Evolutionary conservation across 1,140 invertebrate genomes (phyloP), one percentile per base, ranked within the genome.

Genomic region (Meloidogyne chitwoodi): DNA sequence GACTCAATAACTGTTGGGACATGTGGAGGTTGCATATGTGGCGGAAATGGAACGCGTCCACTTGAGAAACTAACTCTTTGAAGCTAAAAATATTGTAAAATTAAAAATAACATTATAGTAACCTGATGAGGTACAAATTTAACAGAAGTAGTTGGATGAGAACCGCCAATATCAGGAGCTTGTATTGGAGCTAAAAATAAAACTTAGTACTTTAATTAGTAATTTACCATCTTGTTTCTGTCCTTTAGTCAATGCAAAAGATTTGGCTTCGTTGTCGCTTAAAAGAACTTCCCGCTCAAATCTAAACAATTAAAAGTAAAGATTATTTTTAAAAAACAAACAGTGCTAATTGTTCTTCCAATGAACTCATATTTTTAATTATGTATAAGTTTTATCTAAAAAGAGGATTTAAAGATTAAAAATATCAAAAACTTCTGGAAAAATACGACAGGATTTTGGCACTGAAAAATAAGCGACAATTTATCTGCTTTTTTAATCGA

Each of bases 261-360:
- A 27, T 27, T 34, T 73, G 16, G 61, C 64, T 61, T 29, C 38
- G 5, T 77, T 67, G 14, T 22, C 63, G 2, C n/a, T 44, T 24
- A 78, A 61, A 48, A 75, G 69, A 24, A 78, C 77, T 56, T 78
- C 77, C 64, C 22, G 63, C 24, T 78, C 77, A 66, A 78, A 78
- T 16, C 77, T 78, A 48, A 78, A 77, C 0, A 5, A 29, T 27
- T 29, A 27, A 24, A 22, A 3, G 19, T 66, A 27, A 44, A n/a
- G 22, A 56, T 22, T 76, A 24, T 29, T 11, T 19, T 24, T 74
- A 66, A 68, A 68, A 29, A 31, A 81, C 81, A 82, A 74, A 83
- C 81, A 83, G 41, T 31, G 81, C 81, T 14, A 83, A 48, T 74
- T 83, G 79, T 48, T 83, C 81, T 19, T 83, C 81, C 14, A 83